Evolutionary conservation across 2,888 invertebrate genomes (phyloP).

Genomic region (Hydroisotoma schaefferi): DNA sequence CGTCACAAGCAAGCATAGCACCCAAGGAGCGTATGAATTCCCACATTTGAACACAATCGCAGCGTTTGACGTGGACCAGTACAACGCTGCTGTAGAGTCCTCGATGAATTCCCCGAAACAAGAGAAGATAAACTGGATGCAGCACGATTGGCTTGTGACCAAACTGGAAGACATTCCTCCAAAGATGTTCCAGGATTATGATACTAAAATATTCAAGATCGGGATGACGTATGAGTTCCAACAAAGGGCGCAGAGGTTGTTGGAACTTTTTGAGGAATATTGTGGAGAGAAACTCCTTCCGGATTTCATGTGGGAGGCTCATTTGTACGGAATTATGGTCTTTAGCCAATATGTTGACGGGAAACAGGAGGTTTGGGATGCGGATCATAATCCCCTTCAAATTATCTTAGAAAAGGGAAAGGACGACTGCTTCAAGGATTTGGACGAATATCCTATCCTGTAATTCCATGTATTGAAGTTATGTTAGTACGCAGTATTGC

Average conservation of each 20-base stretch:
- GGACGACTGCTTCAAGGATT: too few species aligned
- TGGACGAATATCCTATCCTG: too few species aligned
- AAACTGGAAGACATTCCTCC: slow-evolving; percentile 1
- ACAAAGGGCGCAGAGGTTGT: not conserved
- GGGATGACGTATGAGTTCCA: slow-evolving; percentile 14
- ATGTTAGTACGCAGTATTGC: too few species aligned
- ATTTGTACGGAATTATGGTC: slow-evolving; percentile 7
- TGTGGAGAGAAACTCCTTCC: slow-evolving; percentile 12
- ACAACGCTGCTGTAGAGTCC: slow-evolving; percentile 14
- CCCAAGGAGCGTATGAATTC: not conserved
- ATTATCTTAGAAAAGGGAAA: too few species aligned
- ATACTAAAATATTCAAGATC: not conserved
- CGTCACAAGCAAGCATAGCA: not conserved
- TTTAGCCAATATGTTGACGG: slow-evolving; percentile 3
- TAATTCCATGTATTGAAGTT: too few species aligned
- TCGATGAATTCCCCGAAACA: not conserved
- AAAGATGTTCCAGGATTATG: slow-evolving; percentile 4
- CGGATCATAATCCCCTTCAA: not conserved
- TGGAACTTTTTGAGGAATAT: slow-evolving; percentile 12
- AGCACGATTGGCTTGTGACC: slow-evolving; percentile 11
- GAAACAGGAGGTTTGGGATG: slow-evolving; percentile 12
- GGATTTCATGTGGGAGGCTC: slow-evolving; percentile 14
- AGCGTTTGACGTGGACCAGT: slow-evolving; percentile 14
- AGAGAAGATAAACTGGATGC: slow-evolving; percentile 6
- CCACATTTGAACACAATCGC: slow-evolving; percentile 4